Evolutionary conservation across 1,140 invertebrate genomes (phyloP), one percentile per base, ranked within the genome.

Genomic region (Tetramorium simillimum): DNA sequence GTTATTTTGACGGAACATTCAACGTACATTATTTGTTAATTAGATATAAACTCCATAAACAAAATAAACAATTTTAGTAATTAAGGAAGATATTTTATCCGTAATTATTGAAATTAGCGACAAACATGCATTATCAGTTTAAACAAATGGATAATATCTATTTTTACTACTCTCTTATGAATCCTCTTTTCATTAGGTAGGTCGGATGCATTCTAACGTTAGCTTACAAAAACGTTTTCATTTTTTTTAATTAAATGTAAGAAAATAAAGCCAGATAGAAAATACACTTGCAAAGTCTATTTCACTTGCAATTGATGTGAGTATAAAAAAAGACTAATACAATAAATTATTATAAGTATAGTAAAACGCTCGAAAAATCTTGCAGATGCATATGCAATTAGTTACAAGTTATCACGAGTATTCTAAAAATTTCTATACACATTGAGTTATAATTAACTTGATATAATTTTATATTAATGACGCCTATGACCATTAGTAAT

Each of bases 391-490:
- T 65, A 40, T 72, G 37, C 53, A 70, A 43, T 82, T 58, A 72
- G 10, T 40, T 12, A 21, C 16, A 56, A 72, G 16, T 70, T 81
- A 21, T 72, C 49, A 56, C 46, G 18, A 58, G 43, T 37, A 37
- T 58, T 56, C 37, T 10, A 51, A 16, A 43, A 58, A 82, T 67
- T 67, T 67, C 24, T 72, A 10, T 40, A 37, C 33, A 58, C 51
- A 56, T 56, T 18, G 51, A 82, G 12, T 18, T 2, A 28, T n/a
- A 24, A 80, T 80, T 67, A 53, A 67, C 14, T 18, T 37, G 28
- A 3, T 2, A 3, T 67, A 80, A 80, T 80, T 80, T 82, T 58
- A 58, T 37, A 82, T 18, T 60, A 51, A 65, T 78, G 33, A 67
- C 4, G 37, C 1, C 18, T 24, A n/a, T 16, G 4, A 24, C 21